Evolutionary conservation across 2,888 invertebrate species (phyloP).

Genomic region (Synanthedon tipuliformis): DNA sequence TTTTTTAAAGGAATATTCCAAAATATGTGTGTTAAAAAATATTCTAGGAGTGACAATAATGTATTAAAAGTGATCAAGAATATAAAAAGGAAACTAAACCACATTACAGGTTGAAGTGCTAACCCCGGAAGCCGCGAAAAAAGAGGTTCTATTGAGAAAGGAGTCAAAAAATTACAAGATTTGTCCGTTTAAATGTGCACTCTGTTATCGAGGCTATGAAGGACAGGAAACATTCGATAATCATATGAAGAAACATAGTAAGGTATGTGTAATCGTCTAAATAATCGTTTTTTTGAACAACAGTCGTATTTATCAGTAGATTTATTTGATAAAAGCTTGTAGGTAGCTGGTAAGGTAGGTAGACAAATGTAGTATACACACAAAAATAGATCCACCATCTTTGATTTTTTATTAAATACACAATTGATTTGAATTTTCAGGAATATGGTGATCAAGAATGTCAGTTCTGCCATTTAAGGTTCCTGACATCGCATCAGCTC

Average conservation of each 20-base stretch:
- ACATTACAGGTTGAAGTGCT: slow-evolving; percentile 12
- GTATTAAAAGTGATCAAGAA: too few species aligned
- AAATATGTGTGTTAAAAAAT: too few species aligned
- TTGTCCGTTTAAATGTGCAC: slow-evolving; percentile 25
- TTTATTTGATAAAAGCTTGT: too few species aligned
- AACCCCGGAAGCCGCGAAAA: slow-evolving; percentile 23
- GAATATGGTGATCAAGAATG: not conserved
- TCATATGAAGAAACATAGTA: slow-evolving; percentile 27
- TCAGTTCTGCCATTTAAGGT: not conserved
- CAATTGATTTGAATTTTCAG: not conserved
- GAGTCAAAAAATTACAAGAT: slow-evolving; percentile 25
- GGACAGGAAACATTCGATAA: slow-evolving; percentile 21
- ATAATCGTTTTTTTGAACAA: too few species aligned
- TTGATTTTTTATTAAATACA: too few species aligned
- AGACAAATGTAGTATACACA: too few species aligned
- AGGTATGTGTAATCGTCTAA: slow-evolving; percentile 16
- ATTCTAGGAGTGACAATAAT: too few species aligned
- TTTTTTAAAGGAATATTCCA: too few species aligned
- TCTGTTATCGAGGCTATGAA: slow-evolving; percentile 27
- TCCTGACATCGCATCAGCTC: not conserved
- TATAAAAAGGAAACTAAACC: too few species aligned
- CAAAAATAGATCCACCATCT: too few species aligned
- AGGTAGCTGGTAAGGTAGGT: too few species aligned
- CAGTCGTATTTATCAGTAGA: too few species aligned
- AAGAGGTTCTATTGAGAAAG: slow-evolving; percentile 24